phyloP scores from a whole-genome alignment of 2,797 vertebrate genomes.

The Acipenser oxyrinchus region DNA sequence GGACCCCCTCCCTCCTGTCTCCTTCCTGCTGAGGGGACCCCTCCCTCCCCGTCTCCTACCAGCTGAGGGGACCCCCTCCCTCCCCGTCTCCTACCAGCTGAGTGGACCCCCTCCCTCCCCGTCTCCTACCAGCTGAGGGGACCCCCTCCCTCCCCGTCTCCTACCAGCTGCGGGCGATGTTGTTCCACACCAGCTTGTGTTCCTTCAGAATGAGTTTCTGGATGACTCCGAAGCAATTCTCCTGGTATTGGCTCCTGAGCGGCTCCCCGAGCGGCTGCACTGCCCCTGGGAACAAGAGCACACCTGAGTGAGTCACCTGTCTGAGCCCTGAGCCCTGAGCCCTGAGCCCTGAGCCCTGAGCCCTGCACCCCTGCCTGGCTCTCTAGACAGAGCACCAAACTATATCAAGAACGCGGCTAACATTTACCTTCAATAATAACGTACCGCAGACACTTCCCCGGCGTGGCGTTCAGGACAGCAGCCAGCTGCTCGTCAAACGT shows the following conservation, averaged over 20 bases:
- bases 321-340: neutral
- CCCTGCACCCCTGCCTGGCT: neutral
- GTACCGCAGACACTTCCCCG: constrained; percentile 66
- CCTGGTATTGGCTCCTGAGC: constrained; percentile 67
- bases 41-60: too few relatives aligned
- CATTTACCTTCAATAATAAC: constrained; percentile 74
- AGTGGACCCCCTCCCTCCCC: too few relatives aligned
- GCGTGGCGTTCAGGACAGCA: constrained; percentile 55
- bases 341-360: constrained; percentile 1
- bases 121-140: too few relatives aligned
- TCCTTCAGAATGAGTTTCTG: constrained; percentile 71
- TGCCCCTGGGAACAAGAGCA: constrained; percentile 45
- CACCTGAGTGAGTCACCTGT: neutral
- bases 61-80: too few relatives aligned
- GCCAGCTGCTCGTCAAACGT: constrained; percentile 57
- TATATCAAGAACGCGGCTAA: neutral
- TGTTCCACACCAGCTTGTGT: constrained; percentile 76
- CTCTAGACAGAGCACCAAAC: neutral
- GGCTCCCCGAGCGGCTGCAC: constrained; percentile 60
- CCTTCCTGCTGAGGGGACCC: too few relatives aligned
- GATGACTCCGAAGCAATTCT: constrained; percentile 64
- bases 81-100: too few relatives aligned
- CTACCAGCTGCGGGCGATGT: constrained; percentile 52
- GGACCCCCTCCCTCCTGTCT: too few relatives aligned
- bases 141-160: too few relatives aligned